Percentiles rank a stretch among this genome's conserved stretches.
These are phyloP conservation scores for Amiota communis DNA, from an alignment of 2,888 invertebrate genomes.

Conservation along the genomic window DNA sequence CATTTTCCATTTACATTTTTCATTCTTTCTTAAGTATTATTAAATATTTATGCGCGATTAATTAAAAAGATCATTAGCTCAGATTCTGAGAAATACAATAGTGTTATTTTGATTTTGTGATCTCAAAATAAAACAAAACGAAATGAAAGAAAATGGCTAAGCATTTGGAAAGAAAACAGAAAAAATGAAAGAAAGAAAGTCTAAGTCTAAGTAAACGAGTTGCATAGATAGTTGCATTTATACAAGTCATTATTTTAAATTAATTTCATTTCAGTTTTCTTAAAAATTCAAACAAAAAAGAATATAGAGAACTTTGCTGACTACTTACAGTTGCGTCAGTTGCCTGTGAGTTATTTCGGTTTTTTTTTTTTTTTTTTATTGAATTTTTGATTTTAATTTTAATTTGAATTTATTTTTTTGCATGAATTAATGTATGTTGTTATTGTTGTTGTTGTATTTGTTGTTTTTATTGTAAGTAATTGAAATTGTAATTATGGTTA, in stretches of 20 bases:
- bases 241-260: not conserved
- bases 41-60: too few relatives aligned
- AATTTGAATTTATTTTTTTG: not conserved
- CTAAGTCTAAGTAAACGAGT: too few relatives aligned
- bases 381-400: not conserved
- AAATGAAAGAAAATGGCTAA: not conserved
- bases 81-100: too few relatives aligned
- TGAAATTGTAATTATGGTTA: not conserved
- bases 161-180: constrained; percentile 7
- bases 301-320: constrained; percentile 37
- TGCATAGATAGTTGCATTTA: too few relatives aligned
- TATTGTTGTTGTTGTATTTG: not conserved
- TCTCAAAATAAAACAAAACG: too few relatives aligned
- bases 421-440: not conserved
- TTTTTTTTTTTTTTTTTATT: not conserved
- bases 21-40: too few relatives aligned
- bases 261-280: constrained; percentile 2
- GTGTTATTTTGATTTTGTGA: too few relatives aligned
- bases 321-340: constrained; percentile 60
- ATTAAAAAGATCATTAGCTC: too few relatives aligned
- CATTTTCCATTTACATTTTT: too few relatives aligned
- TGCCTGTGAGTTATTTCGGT: constrained; percentile 46
- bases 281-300: constrained; percentile 12
- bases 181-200: too few relatives aligned
- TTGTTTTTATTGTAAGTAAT: not conserved